Base-by-base conservation (phyloP, 2,888 invertebrate species). In the Cryptocephalus moraei region DNA sequence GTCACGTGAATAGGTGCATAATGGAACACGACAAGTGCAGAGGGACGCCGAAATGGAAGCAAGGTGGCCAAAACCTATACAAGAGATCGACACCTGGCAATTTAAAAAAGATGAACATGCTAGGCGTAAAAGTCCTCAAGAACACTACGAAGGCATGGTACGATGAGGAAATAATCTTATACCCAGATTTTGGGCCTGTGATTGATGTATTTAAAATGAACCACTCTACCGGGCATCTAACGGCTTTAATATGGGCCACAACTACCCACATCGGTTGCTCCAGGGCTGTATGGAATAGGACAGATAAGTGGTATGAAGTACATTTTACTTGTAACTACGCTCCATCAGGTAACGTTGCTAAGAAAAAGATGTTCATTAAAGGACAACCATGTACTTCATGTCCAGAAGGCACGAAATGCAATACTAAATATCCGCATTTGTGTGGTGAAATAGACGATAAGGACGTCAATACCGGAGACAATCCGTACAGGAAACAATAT, bases 351-450 rank as follows among this genome's bases (percentile, higher is more conserved):
- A 50, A 50, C 34, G n/a, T 38, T 9, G 11, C 10, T 6, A 44
- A 33, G 4, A 10, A 1, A 6, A 43, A 42, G 8, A 43, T 52
- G 9, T 50, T 46, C 33, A 31, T 9, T 9, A 42, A 14, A 39
- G 54, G 54, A 4, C n/a, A 33, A 9, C 34, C 47, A 2, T 48
- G 50, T 38, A 46, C 49, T 4, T 43, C 42, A 10, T 52, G 52
- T 44, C 52, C 94, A 13, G 8, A n/a, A 9, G 40, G 33, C 8
- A 8, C 34, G 8, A 33, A 34, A 11, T 48, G 46, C 32, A 49
- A 49, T 33, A 9, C 11, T 4, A 22, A 31, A 32, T 53, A 49
- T 42, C 8, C 9, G 8, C 44, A 46, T 8, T 14, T 53, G 33
- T 53, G 53, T 39, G 53, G 53, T 9, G 47, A 49, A 43, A 39